These are phyloP conservation scores for Tamias sibiricus DNA, from an alignment of 2,113 vertebrate genomes.

Conservation along the genomic window DNA sequence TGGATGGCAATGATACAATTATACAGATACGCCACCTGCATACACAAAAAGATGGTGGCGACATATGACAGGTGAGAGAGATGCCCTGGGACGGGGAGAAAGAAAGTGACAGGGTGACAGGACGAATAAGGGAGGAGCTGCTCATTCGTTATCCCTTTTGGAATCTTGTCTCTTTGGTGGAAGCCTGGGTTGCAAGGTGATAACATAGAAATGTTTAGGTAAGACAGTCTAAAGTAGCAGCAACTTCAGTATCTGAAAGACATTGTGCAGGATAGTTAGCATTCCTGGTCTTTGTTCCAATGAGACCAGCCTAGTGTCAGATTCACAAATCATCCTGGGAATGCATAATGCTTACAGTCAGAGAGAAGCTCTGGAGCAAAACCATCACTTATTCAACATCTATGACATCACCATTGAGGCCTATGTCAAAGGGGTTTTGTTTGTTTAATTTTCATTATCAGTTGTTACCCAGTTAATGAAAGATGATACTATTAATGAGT, in stretches of 20 bases:
- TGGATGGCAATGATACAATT: not conserved
- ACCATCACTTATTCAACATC: conserved; percentile 1
- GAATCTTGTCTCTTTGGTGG: not conserved
- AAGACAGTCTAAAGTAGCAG: not conserved
- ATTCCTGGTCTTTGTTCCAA: conserved; percentile 58
- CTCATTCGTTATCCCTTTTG: not conserved
- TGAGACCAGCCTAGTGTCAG: conserved; percentile 16
- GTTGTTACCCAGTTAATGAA: conserved; percentile 73
- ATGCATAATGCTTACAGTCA: not conserved
- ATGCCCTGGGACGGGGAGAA: not conserved
- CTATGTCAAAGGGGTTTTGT: conserved; percentile 66
- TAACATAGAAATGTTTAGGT: not conserved
- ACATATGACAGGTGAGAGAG: not conserved
- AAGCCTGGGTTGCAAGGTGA: conserved; percentile 21
- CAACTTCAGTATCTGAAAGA: conserved; percentile 29
- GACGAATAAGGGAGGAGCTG: not conserved
- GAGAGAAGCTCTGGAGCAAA: conserved; percentile 34
- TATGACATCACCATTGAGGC: conserved; percentile 64
- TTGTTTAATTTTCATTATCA: conserved; percentile 72
- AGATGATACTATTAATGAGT: conserved; percentile 69
- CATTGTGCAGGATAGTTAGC: not conserved
- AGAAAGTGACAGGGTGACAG: not conserved
- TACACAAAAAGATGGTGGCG: not conserved
- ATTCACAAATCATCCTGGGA: conserved; percentile 60
- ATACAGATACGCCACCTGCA: not conserved